Base-by-base conservation (phyloP, 2,113 vertebrate genomes). In the Hydropotes inermis region DNA sequence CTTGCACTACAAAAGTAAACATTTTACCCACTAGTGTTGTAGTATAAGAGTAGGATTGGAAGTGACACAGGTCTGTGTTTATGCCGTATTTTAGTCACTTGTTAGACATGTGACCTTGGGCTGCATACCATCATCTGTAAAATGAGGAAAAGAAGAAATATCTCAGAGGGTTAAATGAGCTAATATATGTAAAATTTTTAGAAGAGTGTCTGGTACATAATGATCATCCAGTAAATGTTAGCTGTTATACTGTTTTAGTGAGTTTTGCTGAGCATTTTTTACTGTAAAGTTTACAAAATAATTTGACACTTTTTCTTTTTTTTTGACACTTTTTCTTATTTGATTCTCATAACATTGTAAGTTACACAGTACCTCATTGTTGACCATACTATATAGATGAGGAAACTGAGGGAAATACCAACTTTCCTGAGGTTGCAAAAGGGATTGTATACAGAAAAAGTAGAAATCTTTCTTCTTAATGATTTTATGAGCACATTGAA, bases 261-360 rank as follows among this genome's bases (percentile, higher is more conserved):
- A 36, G 12, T 50, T 93, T 94, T 92, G 27, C 16, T 83, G 19
- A 94, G 2, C 16, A 52, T 89, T 83, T 57, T 76, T 93, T 89
- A 54, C 76, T 94, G 36, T 93, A 57, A 95, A 97, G 19, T 61
- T 95, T 94, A 84, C 8, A 92, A 79, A 96, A 61, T 78, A 92
- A 87, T 92, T 43, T 64, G 74, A 60, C 33, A 14, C n/a, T 85
- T 97, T 97, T 91, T 45, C 36, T 52, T 64, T 85, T 97, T 97
- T 91, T 45, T 92, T 54, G 74, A 60, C 33, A 14, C n/a, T 85
- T 97, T 97, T 91, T 45, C 36, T 52, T 64, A 78, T 64, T 89
- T 81, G 43, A 82, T 91, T 36, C 16, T 81, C 28, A 88, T 21
- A 89, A 50, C 89, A 88, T 55, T 89, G 9, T 87, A 17, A 86